Base-by-base conservation (phyloP, 2,888 invertebrate species). In the Tubiluchus corallicola region DNA sequence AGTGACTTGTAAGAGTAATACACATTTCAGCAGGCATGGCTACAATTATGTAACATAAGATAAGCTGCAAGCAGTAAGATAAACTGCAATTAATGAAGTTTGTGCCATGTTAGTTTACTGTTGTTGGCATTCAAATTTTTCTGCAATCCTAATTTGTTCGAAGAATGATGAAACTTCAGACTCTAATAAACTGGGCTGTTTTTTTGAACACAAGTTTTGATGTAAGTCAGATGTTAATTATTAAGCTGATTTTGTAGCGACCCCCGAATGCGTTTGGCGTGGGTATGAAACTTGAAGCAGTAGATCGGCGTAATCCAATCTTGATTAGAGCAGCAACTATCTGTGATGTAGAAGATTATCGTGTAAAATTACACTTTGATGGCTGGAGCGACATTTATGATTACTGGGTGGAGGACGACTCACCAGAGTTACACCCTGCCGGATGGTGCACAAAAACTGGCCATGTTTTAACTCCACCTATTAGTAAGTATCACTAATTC, bases 401-500 rank as follows among this genome's bases (percentile, higher is more conserved):
- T 50, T 82, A 77, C 62, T 87, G 85, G 84, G 68, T 85, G 46
- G 87, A 88, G 57, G 88, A 88, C 62, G 87, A 90, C 65, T 79
- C 76, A 51, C 74, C 80, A 0, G 85, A 90, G 63, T 73, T 92
- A 54, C 87, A 90, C 68, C 90, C 90, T 1, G 75, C 82, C 49
- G 82, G 82, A 21, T 92, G 88, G 87, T 85, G 87, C 61, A 71
- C 75, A 50, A 82, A 82, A 65, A 87, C 87, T 1, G 79, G 78
- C 2, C 88, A 90, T 62, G 79, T 80, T 0, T 65, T 90, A 19
- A 82, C 85, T 61, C 76, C 81, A 5, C 88, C 88, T 13, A 71
- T 83, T 39, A 78, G 64, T 64, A 49, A 55, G 58, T 55, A 3
- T n/a, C n/a, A n/a, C n/a, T n/a, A n/a, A n/a, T n/a, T n/a, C n/a